Evolutionary conservation across 2,113 vertebrate genomes (phyloP), one percentile per base, ranked within the genome.

Genomic region (Cariama cristata): DNA sequence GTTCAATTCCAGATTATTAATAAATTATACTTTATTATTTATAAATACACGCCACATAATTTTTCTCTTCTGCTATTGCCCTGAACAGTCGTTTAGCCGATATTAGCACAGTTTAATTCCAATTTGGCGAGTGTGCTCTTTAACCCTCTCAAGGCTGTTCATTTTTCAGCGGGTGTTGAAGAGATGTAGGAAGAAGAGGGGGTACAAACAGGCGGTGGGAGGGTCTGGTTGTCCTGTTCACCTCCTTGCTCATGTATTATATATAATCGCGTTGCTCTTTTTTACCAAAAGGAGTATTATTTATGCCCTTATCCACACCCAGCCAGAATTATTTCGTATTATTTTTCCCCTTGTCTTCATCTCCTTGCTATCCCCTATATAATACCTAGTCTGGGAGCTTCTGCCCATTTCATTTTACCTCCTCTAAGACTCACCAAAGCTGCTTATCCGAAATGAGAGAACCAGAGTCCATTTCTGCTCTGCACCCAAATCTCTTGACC

Each of bases 1-100:
- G 88, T 97, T 96, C 95, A 80, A 86, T 90, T 97, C 83, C 73
- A 77, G 92, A 84, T 96, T 95, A 94, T 96, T 95, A 96, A 97
- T 97, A 97, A 97, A 97, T 97, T 86, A 95, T 69, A 27, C 79
- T 97, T 88, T 92, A 95, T 97, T 97, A 93, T 96, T 97, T 97
- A 96, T 92, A 96, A 97, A 94, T 72, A 92, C 64, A 49, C 2
- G 69, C 68, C 91, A 89, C 84, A 58, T 52, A 10, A 47, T 94
- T 92, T 96, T 85, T 94, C 86, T 88, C 52, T 71, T 53, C 68
- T 56, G 47, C 76, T 86, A 40, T 72, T 84, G 75, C 73, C 56
- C 68, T 68, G 63, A 97, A 19, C 90, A 83, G 52, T 84, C 90
- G 80, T 92, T 94, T 86, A 88, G 68, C n/a, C 4, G 16, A 50